phyloP scores from a whole-genome alignment of 1,140 invertebrate genomes.

The Coboldia fuscipes region DNA sequence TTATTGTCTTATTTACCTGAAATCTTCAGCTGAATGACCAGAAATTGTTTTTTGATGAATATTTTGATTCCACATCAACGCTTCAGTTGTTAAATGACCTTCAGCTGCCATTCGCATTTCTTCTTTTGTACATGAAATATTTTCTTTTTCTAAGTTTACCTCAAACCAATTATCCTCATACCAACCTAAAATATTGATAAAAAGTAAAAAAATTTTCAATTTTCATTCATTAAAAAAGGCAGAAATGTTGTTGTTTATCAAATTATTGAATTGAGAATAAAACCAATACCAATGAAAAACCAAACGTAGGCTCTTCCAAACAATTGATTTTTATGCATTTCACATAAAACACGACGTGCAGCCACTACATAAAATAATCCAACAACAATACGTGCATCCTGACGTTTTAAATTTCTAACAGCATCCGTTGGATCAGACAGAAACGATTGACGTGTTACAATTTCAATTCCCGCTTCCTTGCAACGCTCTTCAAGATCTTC shows the following conservation, averaged over 20 bases:
- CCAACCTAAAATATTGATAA: slow-evolving; percentile 44
- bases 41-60: slow-evolving; percentile 72
- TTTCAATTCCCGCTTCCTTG: slow-evolving; percentile 81
- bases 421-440: slow-evolving; percentile 91
- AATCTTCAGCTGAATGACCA: slow-evolving; percentile 68
- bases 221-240: neutral
- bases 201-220: neutral
- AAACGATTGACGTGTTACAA: slow-evolving; percentile 90
- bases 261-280: too few relatives aligned
- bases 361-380: slow-evolving; percentile 96
- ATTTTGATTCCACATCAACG: slow-evolving; percentile 94
- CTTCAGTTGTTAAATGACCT: slow-evolving; percentile 94
- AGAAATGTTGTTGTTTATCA: too few relatives aligned
- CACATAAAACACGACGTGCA: slow-evolving; percentile 86
- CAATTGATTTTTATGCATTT: slow-evolving; percentile 85
- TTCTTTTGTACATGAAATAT: slow-evolving; percentile 78
- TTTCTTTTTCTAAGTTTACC: slow-evolving; percentile 64
- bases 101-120: slow-evolving; percentile 87
- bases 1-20: slow-evolving; percentile 32
- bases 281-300: slow-evolving; percentile 99
- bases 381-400: slow-evolving; percentile 92
- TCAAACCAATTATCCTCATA: slow-evolving; percentile 99
- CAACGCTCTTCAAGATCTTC: slow-evolving; percentile 91
- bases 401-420: slow-evolving; percentile 75
- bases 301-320: slow-evolving; percentile 95